Evolutionary conservation across 2,113 vertebrate species (phyloP).

Genomic region (Lasiurus cinereus): DNA sequence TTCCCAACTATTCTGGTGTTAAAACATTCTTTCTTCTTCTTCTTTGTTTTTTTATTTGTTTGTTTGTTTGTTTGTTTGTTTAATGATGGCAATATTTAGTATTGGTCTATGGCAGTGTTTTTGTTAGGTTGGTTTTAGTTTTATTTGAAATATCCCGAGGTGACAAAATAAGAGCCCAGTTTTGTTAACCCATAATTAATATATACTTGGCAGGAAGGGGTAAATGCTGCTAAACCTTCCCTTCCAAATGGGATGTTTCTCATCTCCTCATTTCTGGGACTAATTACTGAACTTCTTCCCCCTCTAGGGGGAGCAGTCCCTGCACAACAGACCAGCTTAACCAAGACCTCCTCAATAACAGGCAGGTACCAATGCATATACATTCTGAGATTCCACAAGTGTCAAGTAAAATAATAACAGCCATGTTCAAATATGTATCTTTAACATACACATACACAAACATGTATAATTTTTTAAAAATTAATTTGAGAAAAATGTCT

Average conservation of each 20-base stretch:
- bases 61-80: neutral
- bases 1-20: neutral
- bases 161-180: neutral
- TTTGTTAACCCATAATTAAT: neutral
- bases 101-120: neutral
- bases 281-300: neutral
- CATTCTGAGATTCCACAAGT: neutral
- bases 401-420: neutral
- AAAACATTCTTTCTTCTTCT: neutral
- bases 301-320: constrained; percentile 49
- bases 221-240: neutral
- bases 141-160: constrained; percentile 12
- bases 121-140: neutral
- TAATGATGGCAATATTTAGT: neutral
- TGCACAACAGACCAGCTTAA: neutral
- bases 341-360: neutral
- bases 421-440: neutral
- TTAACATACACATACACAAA: neutral
- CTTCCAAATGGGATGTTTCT: neutral
- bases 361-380: neutral
- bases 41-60: neutral
- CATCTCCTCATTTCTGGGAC: neutral
- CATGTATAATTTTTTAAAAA: neutral
- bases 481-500: neutral
- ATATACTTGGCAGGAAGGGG: neutral